phyloP scores from a whole-genome alignment of 92 coral and sea anemone species.

The Metridium senile region DNA sequence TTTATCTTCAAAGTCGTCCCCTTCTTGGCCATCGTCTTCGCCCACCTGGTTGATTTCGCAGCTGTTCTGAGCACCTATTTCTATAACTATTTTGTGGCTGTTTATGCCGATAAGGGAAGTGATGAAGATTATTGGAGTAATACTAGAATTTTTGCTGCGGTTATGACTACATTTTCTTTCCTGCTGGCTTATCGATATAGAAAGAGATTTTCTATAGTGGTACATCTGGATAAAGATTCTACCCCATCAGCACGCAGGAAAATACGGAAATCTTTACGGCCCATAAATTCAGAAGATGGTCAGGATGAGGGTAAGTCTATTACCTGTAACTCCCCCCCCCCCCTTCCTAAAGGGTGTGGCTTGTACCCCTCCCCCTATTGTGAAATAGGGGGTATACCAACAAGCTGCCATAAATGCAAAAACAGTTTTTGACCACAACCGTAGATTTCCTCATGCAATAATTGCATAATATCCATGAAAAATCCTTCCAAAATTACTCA shows the following conservation, averaged over 20 bases:
- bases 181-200: constrained; percentile 52
- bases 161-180: constrained; percentile 16
- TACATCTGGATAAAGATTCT: constrained; percentile 48
- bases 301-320: constrained; percentile 25
- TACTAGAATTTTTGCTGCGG: constrained; percentile 39
- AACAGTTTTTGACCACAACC: no score
- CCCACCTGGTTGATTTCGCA: neutral
- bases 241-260: neutral
- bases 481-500: no score
- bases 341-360: neutral
- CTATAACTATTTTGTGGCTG: constrained; percentile 43
- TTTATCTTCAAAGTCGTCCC: constrained; percentile 53
- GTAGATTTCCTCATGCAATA: no score
- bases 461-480: no score
- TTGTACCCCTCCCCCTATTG: neutral
- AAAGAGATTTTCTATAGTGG: constrained; percentile 39
- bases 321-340: neutral
- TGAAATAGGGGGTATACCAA: neutral
- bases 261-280: neutral
- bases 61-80: constrained; percentile 28
- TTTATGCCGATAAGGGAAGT: constrained; percentile 11
- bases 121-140: constrained; percentile 24
- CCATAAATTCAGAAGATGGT: neutral
- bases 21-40: constrained; percentile 24
- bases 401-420: no score